phyloP scores from a whole-genome alignment of 2,888 invertebrate species.

The Spilosoma lubricipeda region DNA sequence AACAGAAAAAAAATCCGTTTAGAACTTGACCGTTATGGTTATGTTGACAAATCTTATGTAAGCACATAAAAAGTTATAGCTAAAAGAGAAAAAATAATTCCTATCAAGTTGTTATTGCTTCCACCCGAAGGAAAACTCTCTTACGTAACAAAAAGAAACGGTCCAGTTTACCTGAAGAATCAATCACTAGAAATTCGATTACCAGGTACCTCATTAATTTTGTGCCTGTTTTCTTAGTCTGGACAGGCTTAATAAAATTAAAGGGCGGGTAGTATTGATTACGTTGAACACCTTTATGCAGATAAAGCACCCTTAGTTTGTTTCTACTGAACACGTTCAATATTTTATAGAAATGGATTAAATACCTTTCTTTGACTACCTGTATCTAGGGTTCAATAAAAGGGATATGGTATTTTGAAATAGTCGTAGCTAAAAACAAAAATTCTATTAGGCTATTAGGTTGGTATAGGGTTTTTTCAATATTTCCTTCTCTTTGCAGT shows the following conservation, averaged over 20 bases:
- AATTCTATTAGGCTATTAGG: background rate
- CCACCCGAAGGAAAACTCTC: conserved; percentile 14
- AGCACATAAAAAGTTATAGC: background rate
- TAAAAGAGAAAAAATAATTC: conserved; percentile 22
- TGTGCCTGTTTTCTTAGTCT: conserved; percentile 15
- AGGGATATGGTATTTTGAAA: background rate
- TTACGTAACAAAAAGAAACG: conserved; percentile 27
- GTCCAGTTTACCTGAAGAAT: conserved; percentile 37
- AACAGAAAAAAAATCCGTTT: background rate
- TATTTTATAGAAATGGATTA: background rate
- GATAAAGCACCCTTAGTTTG: background rate
- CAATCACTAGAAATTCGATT: conserved; percentile 33
- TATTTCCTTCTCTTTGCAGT: no score
- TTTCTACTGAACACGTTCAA: background rate
- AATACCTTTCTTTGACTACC: conserved; percentile 5
- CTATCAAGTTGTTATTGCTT: conserved; percentile 26
- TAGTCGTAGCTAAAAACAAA: background rate
- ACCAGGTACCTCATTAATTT: conserved; percentile 23
- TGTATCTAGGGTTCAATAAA: background rate
- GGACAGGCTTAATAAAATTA: conserved; percentile 8
- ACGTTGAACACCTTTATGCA: background rate
- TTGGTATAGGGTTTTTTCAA: no score
- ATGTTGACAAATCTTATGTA: conserved; percentile 6
- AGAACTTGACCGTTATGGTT: background rate
- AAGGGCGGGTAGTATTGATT: background rate